Conservation (phyloP, 2,797 vertebrate species). For the Lateolabrax maculatus region DNA sequence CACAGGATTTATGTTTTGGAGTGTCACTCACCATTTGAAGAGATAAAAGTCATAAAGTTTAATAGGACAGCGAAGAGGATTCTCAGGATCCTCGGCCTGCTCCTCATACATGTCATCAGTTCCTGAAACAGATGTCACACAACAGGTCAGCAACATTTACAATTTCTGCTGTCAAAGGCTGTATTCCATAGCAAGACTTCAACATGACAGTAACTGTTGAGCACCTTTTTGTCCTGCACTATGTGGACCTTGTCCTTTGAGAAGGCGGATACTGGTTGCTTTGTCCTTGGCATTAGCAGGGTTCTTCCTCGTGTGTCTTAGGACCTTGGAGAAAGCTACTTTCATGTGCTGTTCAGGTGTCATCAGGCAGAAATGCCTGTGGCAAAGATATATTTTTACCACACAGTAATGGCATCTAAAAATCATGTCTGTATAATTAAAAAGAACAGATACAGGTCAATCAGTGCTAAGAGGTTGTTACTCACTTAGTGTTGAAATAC, state of each 20-base stretch:
- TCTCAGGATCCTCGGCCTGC: constrained; percentile 97
- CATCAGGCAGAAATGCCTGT: constrained; percentile 95
- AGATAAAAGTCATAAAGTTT: constrained; percentile 99
- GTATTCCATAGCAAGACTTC: not conserved
- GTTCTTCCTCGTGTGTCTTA: constrained; percentile 99
- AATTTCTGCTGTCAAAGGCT: not conserved
- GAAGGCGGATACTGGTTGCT: constrained; percentile 98
- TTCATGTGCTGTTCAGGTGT: constrained; percentile 99
- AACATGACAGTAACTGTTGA: not conserved
- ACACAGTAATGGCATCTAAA: not conserved
- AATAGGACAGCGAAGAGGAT: constrained; percentile 98
- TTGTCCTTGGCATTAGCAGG: constrained; percentile 98
- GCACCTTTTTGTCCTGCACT: constrained; percentile 95
- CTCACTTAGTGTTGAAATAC: constrained; percentile 99
- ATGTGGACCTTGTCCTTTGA: constrained; percentile 93
- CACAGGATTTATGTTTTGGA: not conserved
- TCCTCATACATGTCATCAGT: constrained; percentile 99
- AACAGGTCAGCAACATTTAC: constrained; percentile 12
- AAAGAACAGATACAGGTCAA: not conserved
- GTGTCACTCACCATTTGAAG: constrained; percentile 96
- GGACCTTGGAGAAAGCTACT: constrained; percentile 98
- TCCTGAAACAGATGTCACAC: constrained; percentile 80
- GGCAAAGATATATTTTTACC: constrained; percentile 5
- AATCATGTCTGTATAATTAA: not conserved
- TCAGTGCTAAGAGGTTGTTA: constrained; percentile 35